Percentiles rank a stretch among this genome's conserved stretches.
These are phyloP conservation scores for Listrodromus nycthemerus DNA, from an alignment of 2,888 invertebrate genomes.

Conservation along the genomic window DNA sequence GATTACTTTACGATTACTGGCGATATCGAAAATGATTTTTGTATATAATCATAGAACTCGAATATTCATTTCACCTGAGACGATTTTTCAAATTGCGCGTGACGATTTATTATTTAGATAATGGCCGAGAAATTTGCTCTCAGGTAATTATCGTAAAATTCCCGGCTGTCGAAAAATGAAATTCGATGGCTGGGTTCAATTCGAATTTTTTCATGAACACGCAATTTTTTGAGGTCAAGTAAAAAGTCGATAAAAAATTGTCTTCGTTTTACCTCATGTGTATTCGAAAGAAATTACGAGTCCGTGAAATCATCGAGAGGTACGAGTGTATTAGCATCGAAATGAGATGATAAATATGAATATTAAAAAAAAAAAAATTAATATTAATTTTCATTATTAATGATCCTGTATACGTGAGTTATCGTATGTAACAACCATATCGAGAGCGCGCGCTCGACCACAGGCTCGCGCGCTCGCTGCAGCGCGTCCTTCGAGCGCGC, in stretches of 20 bases:
- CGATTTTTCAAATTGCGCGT: not conserved
- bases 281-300: no score
- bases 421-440: constrained; percentile 43
- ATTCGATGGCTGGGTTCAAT: no score
- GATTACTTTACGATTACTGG: no score
- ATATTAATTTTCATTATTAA: constrained; percentile 4
- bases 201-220: no score
- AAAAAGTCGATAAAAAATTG: no score
- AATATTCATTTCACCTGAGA: not conserved
- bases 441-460: constrained; percentile 54
- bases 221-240: no score
- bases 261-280: no score
- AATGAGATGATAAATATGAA: not conserved
- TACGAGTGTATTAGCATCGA: not conserved
- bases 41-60: no score
- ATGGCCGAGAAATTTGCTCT: not conserved
- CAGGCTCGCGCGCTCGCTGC: constrained; percentile 54
- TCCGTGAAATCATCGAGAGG: no score
- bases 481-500: constrained; percentile 59
- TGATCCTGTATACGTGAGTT: constrained; percentile 31
- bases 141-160: not conserved
- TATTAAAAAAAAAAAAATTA: not conserved
- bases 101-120: not conserved
- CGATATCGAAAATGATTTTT: no score
- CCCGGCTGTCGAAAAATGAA: not conserved